phyloP scores from a whole-genome alignment of 2,797 vertebrate genomes.

The Diglossa cyanea region DNA sequence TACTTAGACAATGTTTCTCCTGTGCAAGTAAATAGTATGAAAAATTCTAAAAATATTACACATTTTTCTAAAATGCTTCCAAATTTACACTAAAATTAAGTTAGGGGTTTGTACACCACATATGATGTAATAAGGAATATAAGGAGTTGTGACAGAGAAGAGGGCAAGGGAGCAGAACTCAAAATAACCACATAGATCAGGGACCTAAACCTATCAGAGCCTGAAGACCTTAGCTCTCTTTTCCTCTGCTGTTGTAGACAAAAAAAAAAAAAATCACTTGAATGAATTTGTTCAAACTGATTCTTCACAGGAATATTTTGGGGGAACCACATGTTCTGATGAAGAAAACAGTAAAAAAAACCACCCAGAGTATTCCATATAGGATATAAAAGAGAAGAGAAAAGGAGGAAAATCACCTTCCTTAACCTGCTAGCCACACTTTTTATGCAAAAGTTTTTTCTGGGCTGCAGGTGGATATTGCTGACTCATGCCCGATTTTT shows the following conservation, averaged over 20 bases:
- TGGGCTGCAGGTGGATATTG: background rate
- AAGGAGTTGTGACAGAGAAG: background rate
- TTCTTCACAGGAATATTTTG: background rate
- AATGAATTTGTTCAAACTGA: background rate
- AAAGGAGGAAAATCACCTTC: background rate
- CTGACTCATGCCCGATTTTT: background rate
- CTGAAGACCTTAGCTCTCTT: background rate
- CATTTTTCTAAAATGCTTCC: background rate
- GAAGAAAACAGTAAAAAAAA: background rate
- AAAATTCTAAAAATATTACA: background rate
- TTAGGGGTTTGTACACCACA: background rate
- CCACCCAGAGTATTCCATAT: background rate
- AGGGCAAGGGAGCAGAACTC: background rate
- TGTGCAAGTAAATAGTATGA: background rate
- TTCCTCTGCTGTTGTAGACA: background rate
- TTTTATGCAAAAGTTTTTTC: background rate
- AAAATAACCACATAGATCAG: background rate
- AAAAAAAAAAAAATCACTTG: background rate
- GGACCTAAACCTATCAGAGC: background rate
- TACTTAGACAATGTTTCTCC: background rate
- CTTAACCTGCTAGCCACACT: background rate
- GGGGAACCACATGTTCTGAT: background rate
- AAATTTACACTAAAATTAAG: background rate
- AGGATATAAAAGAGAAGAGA: background rate
- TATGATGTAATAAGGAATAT: background rate